Conservation (phyloP, 2,113 vertebrate genomes). For the Microcebus lehilahytsara region DNA sequence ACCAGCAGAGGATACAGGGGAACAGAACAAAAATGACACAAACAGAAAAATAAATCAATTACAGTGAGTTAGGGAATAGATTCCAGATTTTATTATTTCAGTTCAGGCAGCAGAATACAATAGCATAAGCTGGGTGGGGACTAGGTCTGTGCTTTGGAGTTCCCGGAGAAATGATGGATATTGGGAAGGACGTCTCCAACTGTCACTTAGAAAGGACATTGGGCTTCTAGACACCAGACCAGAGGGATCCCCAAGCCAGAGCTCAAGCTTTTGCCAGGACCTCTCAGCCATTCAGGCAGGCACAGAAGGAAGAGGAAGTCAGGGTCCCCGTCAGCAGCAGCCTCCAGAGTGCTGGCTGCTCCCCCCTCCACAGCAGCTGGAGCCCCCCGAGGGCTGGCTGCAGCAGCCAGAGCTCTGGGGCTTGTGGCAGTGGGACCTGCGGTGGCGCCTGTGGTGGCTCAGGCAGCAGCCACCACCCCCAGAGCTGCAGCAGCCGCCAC, state of each 20-base stretch:
- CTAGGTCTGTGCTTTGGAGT: neutral
- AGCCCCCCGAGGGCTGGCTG: neutral
- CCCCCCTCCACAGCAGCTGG: neutral
- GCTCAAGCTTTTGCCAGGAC: neutral
- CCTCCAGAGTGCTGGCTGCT: neutral
- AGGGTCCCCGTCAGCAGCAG: neutral
- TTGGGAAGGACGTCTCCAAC: neutral
- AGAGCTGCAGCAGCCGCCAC: neutral
- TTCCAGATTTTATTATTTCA: constrained; percentile 40
- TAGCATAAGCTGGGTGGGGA: neutral
- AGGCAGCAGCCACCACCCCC: constrained; percentile 22
- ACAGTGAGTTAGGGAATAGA: neutral
- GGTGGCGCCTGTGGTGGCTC: neutral
- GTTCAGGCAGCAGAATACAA: neutral
- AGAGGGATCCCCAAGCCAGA: neutral
- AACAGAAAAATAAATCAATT: neutral
- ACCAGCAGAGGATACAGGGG: neutral
- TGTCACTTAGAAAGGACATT: neutral
- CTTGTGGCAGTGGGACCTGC: neutral
- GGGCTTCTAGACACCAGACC: neutral
- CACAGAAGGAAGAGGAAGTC: neutral
- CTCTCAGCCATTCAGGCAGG: neutral
- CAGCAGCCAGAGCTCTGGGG: constrained; percentile 9
- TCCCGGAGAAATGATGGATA: neutral
- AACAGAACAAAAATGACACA: neutral